Evolutionary conservation across 92 coral and sea anemone genomes (phyloP), one percentile per base, ranked within the genome.

Genomic region (Plumapathes pennacea): DNA sequence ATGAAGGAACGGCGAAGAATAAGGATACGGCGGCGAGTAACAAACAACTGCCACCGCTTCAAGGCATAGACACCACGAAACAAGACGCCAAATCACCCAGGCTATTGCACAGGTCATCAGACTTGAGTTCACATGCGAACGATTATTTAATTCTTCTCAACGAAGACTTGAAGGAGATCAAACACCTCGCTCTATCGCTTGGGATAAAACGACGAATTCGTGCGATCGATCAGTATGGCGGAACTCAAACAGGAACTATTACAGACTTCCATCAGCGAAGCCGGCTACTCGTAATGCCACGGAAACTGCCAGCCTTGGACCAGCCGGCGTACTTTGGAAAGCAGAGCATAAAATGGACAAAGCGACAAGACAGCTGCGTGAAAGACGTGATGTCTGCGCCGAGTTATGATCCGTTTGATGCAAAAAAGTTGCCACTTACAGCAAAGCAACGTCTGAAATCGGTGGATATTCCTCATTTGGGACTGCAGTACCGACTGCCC

Each of bases 401-500:
- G 38, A 29, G 4, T 50, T 50, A 2, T 37, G 27, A 15, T 50
- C 23, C 61, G 5, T 3, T 10, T 28, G 1, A 12, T 8, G 13
- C 0, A 42, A 42, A 32, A 41, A 51, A 9, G 20, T 54, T 22
- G 48, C n/a, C 15, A 39, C 50, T 10, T 24, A 43, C 3, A 64
- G 50, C 57, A 48, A 71, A 64, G 28, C 50, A 50, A 8, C 26
- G 63, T 10, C 56, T 67, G 9, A 57, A 78, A 9, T 74, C 86
- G 18, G 84, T 88, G 5, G 41, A 57, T 32, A 69, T 88, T 14
- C 96, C 96, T 32, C 49, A 70, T 30, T 60, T 88, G 25, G 90
- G 90, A 25, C 68, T 85, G 27, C 78, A 89, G 17, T 88, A 81
- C 38, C 57, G 96, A 68, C 77, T 88, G 18, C 96, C 96, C 8